Base-by-base conservation (phyloP, 2,797 vertebrate genomes). In the Ctenosaura bakeri region DNA sequence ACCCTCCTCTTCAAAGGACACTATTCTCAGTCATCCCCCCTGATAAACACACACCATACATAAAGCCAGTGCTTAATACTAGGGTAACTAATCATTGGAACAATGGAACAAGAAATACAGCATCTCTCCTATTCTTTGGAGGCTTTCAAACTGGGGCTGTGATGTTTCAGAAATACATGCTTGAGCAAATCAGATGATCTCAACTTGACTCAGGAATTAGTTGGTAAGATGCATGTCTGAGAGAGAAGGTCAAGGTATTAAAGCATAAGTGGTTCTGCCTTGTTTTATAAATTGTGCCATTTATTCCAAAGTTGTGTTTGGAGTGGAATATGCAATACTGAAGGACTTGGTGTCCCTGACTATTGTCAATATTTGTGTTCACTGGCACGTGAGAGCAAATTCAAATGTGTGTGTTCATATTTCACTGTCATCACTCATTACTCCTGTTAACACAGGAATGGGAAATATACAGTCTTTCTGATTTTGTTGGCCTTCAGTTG, bases 351-450 rank as follows among this genome's bases (percentile, higher is more conserved):
- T 59, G 35, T 90, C 52, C 76, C 62, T 80, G 46, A 35, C 32
- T 86, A 46, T 64, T 85, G 52, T 85, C 52, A 71, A 59, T 69
- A 85, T 89, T 80, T 71, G 83, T 90, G 35, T 62, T 86, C 52
- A 81, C 64, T 73, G 42, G 89, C 35, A 85, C 7, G 8, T 66
- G 81, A 77, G 7, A 83, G 1, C 35, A 85, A 85, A 86, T 59
- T 59, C 50, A 80, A 54, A 38, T 6, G 6, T 79, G 16, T 38
- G 3, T 29, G 35, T 71, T 79, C 20, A 42, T 81, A 38, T 86
- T 59, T 90, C 66, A 80, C 18, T 81, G 64, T 20, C 84, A 50
- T 86, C 13, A 26, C 64, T 50, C 79, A 71, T 59, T 54, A 71
- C 18, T 56, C 12, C 56, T 20, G 42, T 14, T 83, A 69, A 69